Evolutionary conservation across 2,113 vertebrate genomes (phyloP).

Genomic region (Petrocephalus zakoni): DNA sequence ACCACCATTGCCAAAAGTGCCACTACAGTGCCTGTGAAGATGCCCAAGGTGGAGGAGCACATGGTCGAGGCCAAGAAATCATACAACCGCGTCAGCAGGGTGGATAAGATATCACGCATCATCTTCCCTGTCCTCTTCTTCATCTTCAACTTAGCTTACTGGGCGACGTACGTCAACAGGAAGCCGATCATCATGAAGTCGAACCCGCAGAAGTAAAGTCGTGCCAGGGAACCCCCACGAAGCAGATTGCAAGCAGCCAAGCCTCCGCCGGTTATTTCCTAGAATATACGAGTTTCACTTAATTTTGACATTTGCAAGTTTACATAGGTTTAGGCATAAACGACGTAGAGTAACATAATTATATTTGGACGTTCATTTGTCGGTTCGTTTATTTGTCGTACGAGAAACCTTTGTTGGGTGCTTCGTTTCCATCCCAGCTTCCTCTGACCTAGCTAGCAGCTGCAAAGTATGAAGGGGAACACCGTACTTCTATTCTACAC

Average conservation of each 20-base stretch:
- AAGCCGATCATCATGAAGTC: slow-evolving; percentile 87
- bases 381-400: slow-evolving; percentile 41
- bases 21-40: slow-evolving; percentile 56
- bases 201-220: slow-evolving; percentile 79
- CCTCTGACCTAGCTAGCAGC: slow-evolving; percentile 8
- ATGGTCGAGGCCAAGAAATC: slow-evolving; percentile 86
- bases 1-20: slow-evolving; percentile 88
- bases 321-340: slow-evolving; percentile 49
- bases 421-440: not conserved
- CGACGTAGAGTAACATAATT: slow-evolving; percentile 36
- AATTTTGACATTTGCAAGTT: slow-evolving; percentile 46
- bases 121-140: slow-evolving; percentile 96
- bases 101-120: slow-evolving; percentile 98
- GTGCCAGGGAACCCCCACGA: slow-evolving; percentile 9
- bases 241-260: slow-evolving; percentile 38
- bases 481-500: not conserved
- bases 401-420: not conserved
- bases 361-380: slow-evolving; percentile 30
- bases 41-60: slow-evolving; percentile 76
- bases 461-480: not conserved
- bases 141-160: slow-evolving; percentile 97
- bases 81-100: slow-evolving; percentile 98
- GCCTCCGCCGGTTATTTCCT: slow-evolving; percentile 43
- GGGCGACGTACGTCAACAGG: slow-evolving; percentile 95
- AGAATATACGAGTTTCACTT: slow-evolving; percentile 27